Conservation (phyloP, 2,113 vertebrate genomes). For the Plectropomus leopardus region DNA sequence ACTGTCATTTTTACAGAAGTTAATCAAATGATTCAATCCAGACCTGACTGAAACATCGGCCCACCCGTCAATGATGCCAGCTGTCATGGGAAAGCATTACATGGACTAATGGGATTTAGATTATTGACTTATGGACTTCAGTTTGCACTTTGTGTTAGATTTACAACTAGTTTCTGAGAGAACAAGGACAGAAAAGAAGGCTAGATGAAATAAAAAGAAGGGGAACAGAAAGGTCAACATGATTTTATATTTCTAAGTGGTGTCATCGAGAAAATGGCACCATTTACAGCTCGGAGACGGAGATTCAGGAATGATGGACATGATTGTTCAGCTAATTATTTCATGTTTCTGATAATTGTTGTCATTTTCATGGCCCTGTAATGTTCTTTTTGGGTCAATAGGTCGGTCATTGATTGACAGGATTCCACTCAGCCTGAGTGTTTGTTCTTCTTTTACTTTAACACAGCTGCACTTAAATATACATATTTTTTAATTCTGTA, state of each 20-base stretch:
- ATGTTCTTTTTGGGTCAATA: slow-evolving; percentile 10
- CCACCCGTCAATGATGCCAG: not conserved
- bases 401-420: slow-evolving; percentile 60
- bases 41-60: not conserved
- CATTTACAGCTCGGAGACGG: slow-evolving; percentile 52
- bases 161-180: slow-evolving; percentile 5
- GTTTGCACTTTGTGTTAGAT: not conserved
- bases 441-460: slow-evolving; percentile 15
- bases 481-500: no score
- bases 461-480: not conserved
- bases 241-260: slow-evolving; percentile 42
- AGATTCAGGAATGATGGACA: slow-evolving; percentile 50
- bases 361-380: slow-evolving; percentile 38
- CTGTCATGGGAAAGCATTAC: not conserved
- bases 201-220: slow-evolving; percentile 8
- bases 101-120: not conserved
- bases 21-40: not conserved
- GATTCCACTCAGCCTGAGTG: not conserved
- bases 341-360: slow-evolving; percentile 43
- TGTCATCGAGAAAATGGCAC: slow-evolving; percentile 63
- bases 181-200: slow-evolving; percentile 11
- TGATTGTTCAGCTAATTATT: slow-evolving; percentile 49
- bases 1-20: not conserved
- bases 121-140: no score
- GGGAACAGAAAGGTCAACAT: not conserved